Percentiles rank a stretch among this genome's conserved stretches.
Conservation (phyloP, 2,797 vertebrate genomes). For the Lutjanus campechanus region DNA sequence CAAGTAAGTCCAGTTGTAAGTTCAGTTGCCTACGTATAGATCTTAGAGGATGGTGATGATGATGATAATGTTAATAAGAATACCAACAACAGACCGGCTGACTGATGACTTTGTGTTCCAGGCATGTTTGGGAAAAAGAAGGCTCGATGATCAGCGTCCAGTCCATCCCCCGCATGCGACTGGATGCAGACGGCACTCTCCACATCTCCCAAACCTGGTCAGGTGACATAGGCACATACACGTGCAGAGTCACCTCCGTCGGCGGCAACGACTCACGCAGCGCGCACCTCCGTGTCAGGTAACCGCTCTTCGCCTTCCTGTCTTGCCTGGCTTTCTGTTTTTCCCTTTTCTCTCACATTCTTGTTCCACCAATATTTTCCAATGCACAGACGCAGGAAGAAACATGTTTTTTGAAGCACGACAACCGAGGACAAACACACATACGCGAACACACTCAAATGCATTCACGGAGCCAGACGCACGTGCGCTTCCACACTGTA, state of each 20-base stretch:
- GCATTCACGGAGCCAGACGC: not conserved
- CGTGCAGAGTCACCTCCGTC: slow-evolving; percentile 92
- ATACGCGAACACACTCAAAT: not conserved
- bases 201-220: slow-evolving; percentile 99
- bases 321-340: not conserved
- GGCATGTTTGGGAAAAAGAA: slow-evolving; percentile 96
- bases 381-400: slow-evolving; percentile 26
- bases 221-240: slow-evolving; percentile 96
- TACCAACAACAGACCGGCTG: not conserved
- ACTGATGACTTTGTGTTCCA: slow-evolving; percentile 65
- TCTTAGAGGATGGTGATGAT: not conserved
- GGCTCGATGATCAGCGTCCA: slow-evolving; percentile 85
- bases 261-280: slow-evolving; percentile 95
- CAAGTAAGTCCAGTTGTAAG: no score
- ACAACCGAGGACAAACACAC: no score
- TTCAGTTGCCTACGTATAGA: no score
- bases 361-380: slow-evolving; percentile 4
- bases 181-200: slow-evolving; percentile 90
- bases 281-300: slow-evolving; percentile 96
- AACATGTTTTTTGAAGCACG: slow-evolving; percentile 28
- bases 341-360: not conserved
- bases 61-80: not conserved
- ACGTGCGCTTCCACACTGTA: no score
- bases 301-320: slow-evolving; percentile 53
- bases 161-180: slow-evolving; percentile 86